Evolutionary conservation across 1,140 invertebrate genomes (phyloP), one percentile per base, ranked within the genome.

Genomic region (Thaumatotibia leucotreta): DNA sequence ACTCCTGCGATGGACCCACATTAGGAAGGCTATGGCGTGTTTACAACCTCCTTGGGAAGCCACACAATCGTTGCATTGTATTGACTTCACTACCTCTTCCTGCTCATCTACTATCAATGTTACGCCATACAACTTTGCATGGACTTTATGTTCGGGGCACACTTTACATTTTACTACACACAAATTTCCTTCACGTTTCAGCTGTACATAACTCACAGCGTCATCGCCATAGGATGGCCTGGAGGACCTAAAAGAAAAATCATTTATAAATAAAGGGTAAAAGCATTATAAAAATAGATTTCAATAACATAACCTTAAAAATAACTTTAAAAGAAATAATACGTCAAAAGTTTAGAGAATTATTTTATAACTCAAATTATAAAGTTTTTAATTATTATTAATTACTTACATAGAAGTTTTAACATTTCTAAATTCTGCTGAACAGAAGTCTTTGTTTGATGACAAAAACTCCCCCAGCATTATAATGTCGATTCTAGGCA

Each of bases 1-100:
- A 68, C 79, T 89, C 10, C 83, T 31, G 1, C 84, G 69, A 77
- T 91, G 84, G 9, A 87, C 61, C 86, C 84, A 88, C 82, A 86
- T 84, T 0, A 54, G 69, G 49, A 89, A 86, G 1, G 84, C 84
- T 9, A 88, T 66, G 6, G 75, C 74, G 70, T 84, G 74, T 64
- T 90, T 86, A 58, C 83, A 87, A 50, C 83, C 83, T 31, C 73
- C 73, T 27, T 63, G 9, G 35, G 63, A 66, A 50, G 74, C 72
- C 1, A 63, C 58, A 63, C 74, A 77, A 45, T 77, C 73, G 6
- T 74, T 20, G 45, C 74, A 77, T 61, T 70, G 3, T 0, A 70
- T 39, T 14, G 63, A 50, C 0, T n/a, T 39, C 3, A 77, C 58
- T 1, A 22, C 24, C 8, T 67, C 67, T 6, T 66, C 54, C n/a